Conservation (phyloP, 2,113 vertebrate species). For the Chionis minor region DNA sequence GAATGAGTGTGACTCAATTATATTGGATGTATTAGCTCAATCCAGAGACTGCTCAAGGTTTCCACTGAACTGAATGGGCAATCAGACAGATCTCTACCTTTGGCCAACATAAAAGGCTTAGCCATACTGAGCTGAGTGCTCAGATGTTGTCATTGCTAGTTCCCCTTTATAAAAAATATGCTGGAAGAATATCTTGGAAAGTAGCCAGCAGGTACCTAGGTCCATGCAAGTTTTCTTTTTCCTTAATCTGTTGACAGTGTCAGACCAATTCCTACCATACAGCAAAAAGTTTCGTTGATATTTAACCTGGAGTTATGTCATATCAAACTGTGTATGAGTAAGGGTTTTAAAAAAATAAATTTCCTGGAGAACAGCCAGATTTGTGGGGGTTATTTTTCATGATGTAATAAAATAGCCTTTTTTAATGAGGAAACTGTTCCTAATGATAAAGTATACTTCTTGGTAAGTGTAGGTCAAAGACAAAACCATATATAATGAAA, state of each 20-base stretch:
- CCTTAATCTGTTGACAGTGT: neutral
- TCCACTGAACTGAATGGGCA: neutral
- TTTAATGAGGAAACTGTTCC: neutral
- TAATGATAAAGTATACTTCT: neutral
- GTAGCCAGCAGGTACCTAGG: neutral
- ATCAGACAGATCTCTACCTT: neutral
- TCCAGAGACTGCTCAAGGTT: neutral
- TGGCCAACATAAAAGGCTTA: neutral
- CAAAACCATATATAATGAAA: neutral
- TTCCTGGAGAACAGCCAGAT: slow-evolving; percentile 2
- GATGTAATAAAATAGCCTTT: slow-evolving; percentile 1
- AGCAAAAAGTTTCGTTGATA: slow-evolving; percentile 34
- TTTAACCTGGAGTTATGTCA: slow-evolving; percentile 50
- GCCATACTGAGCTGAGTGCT: neutral
- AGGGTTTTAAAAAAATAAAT: neutral
- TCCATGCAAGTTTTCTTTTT: neutral
- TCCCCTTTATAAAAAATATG: neutral
- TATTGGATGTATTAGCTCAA: neutral
- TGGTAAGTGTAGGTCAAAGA: neutral
- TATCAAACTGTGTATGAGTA: slow-evolving; percentile 24
- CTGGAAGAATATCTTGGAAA: neutral
- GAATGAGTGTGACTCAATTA: neutral
- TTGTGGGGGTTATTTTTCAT: slow-evolving; percentile 24
- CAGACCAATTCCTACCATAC: neutral
- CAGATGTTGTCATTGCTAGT: neutral